Evolutionary conservation across 2,888 invertebrate species (phyloP).

Genomic region (Tipula lateralis): DNA sequence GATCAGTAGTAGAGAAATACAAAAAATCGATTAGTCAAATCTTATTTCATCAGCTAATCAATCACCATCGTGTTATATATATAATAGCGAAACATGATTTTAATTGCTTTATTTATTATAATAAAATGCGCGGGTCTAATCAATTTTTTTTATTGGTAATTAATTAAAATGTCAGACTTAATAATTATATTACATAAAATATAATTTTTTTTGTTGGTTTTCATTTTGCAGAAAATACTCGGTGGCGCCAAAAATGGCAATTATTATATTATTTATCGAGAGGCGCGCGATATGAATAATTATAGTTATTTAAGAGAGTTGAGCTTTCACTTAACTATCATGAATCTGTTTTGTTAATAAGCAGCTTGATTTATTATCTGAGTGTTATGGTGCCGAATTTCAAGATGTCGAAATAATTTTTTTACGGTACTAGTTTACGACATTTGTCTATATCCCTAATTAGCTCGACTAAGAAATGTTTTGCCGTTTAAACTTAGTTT

Average conservation of each 20-base stretch:
- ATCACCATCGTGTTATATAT: not conserved
- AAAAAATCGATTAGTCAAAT: not conserved
- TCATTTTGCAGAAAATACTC: not conserved
- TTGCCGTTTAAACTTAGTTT: no score
- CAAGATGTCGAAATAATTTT: no score
- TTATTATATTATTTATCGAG: not conserved
- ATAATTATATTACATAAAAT: not conserved
- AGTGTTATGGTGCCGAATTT: no score
- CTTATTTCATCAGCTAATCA: not conserved
- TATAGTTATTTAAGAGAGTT: not conserved
- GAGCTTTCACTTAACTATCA: not conserved
- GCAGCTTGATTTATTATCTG: no score
- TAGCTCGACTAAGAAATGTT: no score
- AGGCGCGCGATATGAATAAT: not conserved
- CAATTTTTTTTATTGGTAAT: not conserved
- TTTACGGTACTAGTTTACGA: no score
- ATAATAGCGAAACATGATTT: not conserved
- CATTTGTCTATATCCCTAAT: no score
- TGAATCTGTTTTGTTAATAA: no score
- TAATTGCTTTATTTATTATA: not conserved
- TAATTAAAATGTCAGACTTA: not conserved
- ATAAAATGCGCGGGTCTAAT: not conserved
- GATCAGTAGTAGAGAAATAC: not conserved
- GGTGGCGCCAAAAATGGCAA: not conserved
- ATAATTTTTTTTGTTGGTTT: not conserved